These are phyloP conservation scores for Drosophila rubida DNA, from an alignment of 2,888 invertebrate genomes.

Conservation along the genomic window DNA sequence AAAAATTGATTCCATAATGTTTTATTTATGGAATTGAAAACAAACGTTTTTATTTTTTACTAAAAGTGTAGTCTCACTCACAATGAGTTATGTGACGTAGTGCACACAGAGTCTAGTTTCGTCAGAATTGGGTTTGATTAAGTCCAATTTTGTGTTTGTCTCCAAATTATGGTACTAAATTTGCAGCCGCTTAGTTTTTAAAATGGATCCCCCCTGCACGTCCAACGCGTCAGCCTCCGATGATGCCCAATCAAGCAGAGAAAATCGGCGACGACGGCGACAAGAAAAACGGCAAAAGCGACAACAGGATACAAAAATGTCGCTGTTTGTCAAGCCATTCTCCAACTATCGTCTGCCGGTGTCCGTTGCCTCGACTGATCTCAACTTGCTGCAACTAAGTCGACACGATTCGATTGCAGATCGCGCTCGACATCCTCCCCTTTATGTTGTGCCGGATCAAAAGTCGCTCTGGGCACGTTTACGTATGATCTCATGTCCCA, in stretches of 20 bases:
- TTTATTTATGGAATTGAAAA: no score
- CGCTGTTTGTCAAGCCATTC: conserved; percentile 20
- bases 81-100: not conserved
- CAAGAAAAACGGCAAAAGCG: conserved; percentile 32
- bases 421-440: conserved; percentile 35
- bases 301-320: not conserved
- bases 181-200: not conserved
- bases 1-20: no score
- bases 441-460: conserved; percentile 35
- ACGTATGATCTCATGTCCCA: conserved; percentile 42
- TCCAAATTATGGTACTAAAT: conserved; percentile 18
- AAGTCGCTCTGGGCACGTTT: conserved; percentile 46
- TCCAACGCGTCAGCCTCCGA: not conserved
- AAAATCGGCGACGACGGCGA: conserved; percentile 9
- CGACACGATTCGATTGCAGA: conserved; percentile 36
- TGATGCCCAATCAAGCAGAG: not conserved
- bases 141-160: conserved; percentile 1
- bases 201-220: conserved; percentile 33
- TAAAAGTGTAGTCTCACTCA: no score
- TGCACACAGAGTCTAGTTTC: not conserved
- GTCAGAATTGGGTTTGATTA: not conserved
- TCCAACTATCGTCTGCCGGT: conserved; percentile 48
- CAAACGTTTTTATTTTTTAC: no score
- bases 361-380: conserved; percentile 33
- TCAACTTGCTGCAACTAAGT: conserved; percentile 27